Percentiles rank a stretch among this genome's conserved stretches.
Evolutionary conservation across 2,113 vertebrate species (phyloP).

Genomic region (chimpanzee (Pan troglodytes)): DNA sequence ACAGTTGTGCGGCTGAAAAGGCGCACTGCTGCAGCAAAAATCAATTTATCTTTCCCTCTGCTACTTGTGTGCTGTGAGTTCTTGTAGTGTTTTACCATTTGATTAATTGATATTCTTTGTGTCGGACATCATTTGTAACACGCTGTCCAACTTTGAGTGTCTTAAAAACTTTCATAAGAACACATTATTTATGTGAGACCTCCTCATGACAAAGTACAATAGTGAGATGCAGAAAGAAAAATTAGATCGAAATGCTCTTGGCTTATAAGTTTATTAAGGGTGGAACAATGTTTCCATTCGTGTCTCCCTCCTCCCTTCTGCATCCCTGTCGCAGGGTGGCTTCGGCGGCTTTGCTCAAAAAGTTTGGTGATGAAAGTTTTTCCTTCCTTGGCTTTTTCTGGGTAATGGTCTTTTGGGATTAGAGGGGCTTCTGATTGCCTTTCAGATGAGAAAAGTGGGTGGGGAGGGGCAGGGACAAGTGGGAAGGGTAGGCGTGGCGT

Average conservation of each 20-base stretch:
- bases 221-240: conserved; percentile 72
- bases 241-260: conserved; percentile 69
- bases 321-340: conserved; percentile 23
- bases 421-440: not conserved
- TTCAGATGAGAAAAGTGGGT: not conserved
- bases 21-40: conserved; percentile 92
- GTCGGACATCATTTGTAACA: conserved; percentile 83
- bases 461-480: not conserved
- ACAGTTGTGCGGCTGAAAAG: conserved; percentile 98
- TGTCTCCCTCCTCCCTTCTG: not conserved
- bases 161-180: conserved; percentile 83
- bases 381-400: not conserved
- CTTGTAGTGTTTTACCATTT: conserved; percentile 85
- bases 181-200: conserved; percentile 78
- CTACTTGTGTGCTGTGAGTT: conserved; percentile 86
- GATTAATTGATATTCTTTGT: conserved; percentile 90
- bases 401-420: not conserved
- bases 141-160: conserved; percentile 77
- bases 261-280: conserved; percentile 79
- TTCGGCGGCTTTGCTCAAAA: not conserved
- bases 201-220: conserved; percentile 73
- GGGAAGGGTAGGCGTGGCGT: fast-evolving
- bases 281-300: conserved; percentile 59
- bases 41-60: conserved; percentile 90
- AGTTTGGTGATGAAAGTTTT: conserved; percentile 27